Percentiles rank a stretch among this genome's conserved stretches.
Evolutionary conservation across 2,113 vertebrate genomes (phyloP).

Genomic region (Odobenus rosmarus): DNA sequence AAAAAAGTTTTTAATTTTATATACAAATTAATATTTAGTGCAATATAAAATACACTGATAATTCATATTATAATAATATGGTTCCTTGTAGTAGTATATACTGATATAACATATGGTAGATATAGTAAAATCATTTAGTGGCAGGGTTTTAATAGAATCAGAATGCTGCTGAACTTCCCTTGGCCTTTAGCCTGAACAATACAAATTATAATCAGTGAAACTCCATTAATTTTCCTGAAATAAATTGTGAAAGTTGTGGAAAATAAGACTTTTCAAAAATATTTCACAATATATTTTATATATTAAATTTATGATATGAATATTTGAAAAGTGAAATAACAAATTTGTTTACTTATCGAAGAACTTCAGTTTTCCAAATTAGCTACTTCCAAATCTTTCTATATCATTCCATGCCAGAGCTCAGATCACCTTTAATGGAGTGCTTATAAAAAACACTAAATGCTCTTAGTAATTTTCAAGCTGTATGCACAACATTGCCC

Average conservation of each 20-base stretch:
- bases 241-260: neutral
- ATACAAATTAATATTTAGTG: neutral
- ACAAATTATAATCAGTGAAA: neutral
- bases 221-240: slow-evolving; percentile 34
- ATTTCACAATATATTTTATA: neutral
- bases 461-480: slow-evolving; percentile 79
- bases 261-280: neutral
- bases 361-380: neutral
- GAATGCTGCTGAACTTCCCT: neutral
- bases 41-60: neutral
- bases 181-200: neutral
- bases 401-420: slow-evolving; percentile 45
- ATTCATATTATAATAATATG: neutral
- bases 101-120: neutral
- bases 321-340: neutral
- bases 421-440: slow-evolving; percentile 73
- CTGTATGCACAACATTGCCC: slow-evolving; percentile 75
- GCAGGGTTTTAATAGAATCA: neutral
- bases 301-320: neutral
- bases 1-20: neutral
- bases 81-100: neutral
- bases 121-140: neutral
- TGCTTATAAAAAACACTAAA: slow-evolving; percentile 74
- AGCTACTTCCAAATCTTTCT: slow-evolving; percentile 55
- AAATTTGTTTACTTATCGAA: slow-evolving; percentile 44